Evolutionary conservation across 2,888 invertebrate species (phyloP).

Genomic region (Galeopsomyia nigrocyanea): DNA sequence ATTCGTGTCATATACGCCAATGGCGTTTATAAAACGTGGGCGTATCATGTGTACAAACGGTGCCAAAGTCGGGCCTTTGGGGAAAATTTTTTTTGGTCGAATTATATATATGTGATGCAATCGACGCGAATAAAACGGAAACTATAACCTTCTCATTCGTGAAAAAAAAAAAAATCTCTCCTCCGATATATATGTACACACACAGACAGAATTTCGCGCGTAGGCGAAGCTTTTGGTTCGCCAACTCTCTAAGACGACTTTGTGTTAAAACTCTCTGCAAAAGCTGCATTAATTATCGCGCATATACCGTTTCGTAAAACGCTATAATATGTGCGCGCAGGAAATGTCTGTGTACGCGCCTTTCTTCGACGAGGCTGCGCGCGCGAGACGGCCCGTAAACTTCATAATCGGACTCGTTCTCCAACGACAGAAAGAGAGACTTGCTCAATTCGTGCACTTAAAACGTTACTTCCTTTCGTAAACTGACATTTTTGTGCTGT

Average conservation of each 20-base stretch:
- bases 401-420: conserved; percentile 40
- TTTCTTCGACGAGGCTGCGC: conserved; percentile 28
- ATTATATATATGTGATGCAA: not conserved
- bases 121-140: not conserved
- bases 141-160: not conserved
- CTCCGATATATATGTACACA: conserved; percentile 17
- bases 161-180: not conserved
- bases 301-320: conserved; percentile 33
- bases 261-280: conserved; percentile 20
- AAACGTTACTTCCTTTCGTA: not conserved
- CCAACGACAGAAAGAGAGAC: not conserved
- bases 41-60: not conserved
- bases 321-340: conserved; percentile 5
- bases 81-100: not conserved
- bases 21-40: too few species aligned
- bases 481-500: not conserved
- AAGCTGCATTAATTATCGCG: conserved; percentile 37
- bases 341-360: conserved; percentile 24
- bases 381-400: conserved; percentile 4
- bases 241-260: conserved; percentile 20
- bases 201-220: conserved; percentile 13
- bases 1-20: too few species aligned
- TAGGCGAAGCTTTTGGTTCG: conserved; percentile 30
- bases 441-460: too few species aligned
- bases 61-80: not conserved